Evolutionary conservation across 2,888 invertebrate genomes (phyloP).

Genomic region (Sinohyriopsis cumingii): DNA sequence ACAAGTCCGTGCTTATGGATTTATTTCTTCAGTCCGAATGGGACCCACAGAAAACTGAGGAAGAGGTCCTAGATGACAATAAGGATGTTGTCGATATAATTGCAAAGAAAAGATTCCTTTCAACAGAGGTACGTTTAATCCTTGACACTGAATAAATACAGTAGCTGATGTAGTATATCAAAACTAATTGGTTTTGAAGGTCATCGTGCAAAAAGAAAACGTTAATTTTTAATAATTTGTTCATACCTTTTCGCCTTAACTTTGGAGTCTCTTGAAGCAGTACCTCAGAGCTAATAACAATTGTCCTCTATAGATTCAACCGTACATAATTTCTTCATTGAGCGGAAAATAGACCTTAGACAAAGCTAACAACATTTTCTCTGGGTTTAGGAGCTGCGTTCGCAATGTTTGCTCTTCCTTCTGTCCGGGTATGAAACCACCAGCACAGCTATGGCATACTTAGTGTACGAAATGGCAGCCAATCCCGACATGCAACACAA

Average conservation of each 20-base stretch:
- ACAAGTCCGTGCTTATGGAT: constrained; percentile 38
- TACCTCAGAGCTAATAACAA: too few relatives aligned
- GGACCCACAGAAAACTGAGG: constrained; percentile 33
- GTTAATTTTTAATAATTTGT: too few relatives aligned
- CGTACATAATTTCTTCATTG: too few relatives aligned
- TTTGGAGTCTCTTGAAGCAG: too few relatives aligned
- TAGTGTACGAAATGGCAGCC: constrained; percentile 73
- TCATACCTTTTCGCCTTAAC: too few relatives aligned
- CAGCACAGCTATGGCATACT: constrained; percentile 73
- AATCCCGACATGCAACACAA: constrained; percentile 72
- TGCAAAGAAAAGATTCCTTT: constrained; percentile 30
- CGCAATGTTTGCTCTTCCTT: constrained; percentile 72
- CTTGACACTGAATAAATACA: too few relatives aligned
- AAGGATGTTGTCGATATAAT: constrained; percentile 32
- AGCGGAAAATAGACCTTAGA: too few relatives aligned
- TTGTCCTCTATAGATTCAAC: too few relatives aligned
- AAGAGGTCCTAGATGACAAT: constrained; percentile 34
- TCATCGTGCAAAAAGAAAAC: too few relatives aligned
- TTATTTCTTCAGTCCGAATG: constrained; percentile 50
- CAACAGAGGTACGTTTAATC: constrained; percentile 36
- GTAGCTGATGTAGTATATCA: too few relatives aligned
- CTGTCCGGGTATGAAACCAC: constrained; percentile 76
- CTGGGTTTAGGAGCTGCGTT: constrained; percentile 59
- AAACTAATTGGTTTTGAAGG: too few relatives aligned
- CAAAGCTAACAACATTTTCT: too few relatives aligned